Base-by-base conservation (phyloP, 2,888 invertebrate species). In the Neoaliturus tenellus region DNA sequence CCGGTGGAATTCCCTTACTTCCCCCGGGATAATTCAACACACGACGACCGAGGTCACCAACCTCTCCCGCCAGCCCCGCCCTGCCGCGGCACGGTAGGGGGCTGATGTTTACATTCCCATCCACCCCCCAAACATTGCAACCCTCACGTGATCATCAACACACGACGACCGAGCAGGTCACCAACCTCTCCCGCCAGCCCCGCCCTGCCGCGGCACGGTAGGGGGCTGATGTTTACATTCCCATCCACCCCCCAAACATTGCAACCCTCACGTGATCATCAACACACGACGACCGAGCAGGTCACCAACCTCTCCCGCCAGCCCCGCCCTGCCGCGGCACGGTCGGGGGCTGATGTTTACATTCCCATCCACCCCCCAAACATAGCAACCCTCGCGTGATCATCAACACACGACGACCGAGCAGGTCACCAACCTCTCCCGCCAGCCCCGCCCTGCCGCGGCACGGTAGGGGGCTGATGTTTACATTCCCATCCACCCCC, bases 391-490 rank as follows among this genome's bases (percentile, higher is more conserved):
- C n/a, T n/a, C n/a, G n/a, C n/a, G n/a, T n/a, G n/a, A n/a, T n/a
- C n/a, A n/a, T 55, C 23, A 31, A 28, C 62, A 62, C 28, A n/a
- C 14, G 0, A 62, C 51, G 10, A n/a, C 23, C 20, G 31, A 17
- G 62, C n/a, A n/a, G n/a, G 28, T 62, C 62, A 62, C 4, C 17
- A 31, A 28, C 62, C 55, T n/a, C n/a, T 55, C 62, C 62, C 62
- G 3, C 10, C 23, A 23, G n/a, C n/a, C n/a, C n/a, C n/a, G n/a
- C n/a, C n/a, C n/a, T n/a, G 39, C 39, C 8, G 39, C 39, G 8
- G 39, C 12, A 39, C n/a, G 39, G 12, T 6, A 12, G 39, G 39
- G 39, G 6, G 39, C 39, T 6, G 12, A 12, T 39, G 39, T 39
- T 51, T 51, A 51, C 51, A 5, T 14, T 23, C 20, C 2, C 51